These are phyloP conservation scores for Drosophila nr. fundita DNA, from an alignment of 2,888 invertebrate species.

Conservation along the genomic window DNA sequence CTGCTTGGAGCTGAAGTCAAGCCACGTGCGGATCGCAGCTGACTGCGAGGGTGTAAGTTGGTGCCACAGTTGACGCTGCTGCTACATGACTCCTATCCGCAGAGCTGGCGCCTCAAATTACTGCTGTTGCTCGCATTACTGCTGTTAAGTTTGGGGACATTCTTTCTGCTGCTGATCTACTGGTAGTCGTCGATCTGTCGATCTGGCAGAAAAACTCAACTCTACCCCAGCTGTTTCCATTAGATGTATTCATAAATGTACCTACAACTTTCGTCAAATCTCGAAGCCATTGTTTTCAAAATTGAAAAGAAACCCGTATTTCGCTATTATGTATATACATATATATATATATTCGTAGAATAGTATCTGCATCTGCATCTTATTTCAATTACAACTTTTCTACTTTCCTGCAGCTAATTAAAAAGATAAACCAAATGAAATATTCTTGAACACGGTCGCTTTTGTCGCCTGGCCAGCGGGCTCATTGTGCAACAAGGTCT, in stretches of 20 bases:
- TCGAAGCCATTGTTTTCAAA: not conserved
- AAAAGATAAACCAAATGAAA: slow-evolving; percentile 16
- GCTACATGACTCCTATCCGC: not conserved
- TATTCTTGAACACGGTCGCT: slow-evolving; percentile 3
- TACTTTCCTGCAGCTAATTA: slow-evolving; percentile 30
- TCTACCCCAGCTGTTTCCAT: not conserved
- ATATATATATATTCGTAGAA: not conserved
- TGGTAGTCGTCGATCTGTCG: slow-evolving; percentile 40
- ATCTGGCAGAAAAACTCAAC: not conserved
- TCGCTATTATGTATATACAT: not conserved
- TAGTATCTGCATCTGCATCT: slow-evolving; percentile 19
- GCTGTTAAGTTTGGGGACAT: slow-evolving; percentile 56
- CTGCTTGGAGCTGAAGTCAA: slow-evolving; percentile 1
- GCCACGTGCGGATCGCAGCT: not conserved
- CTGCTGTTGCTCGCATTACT: slow-evolving; percentile 42
- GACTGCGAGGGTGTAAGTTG: slow-evolving; percentile 24
- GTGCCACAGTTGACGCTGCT: not conserved
- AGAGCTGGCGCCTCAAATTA: slow-evolving; percentile 46
- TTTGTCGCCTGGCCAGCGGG: slow-evolving; percentile 34
- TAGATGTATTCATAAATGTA: not conserved
- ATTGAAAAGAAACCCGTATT: slow-evolving; percentile 33
- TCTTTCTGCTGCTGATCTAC: slow-evolving; percentile 57
- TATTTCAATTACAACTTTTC: slow-evolving; percentile 51
- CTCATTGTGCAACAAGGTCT: slow-evolving; percentile 20
- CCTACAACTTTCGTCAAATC: not conserved